A percentile compares a stretch with the other conserved stretches of the same genome.
These are phyloP conservation scores for Lagopus muta DNA, from an alignment of 2,113 vertebrate species.

Conservation along the genomic window DNA sequence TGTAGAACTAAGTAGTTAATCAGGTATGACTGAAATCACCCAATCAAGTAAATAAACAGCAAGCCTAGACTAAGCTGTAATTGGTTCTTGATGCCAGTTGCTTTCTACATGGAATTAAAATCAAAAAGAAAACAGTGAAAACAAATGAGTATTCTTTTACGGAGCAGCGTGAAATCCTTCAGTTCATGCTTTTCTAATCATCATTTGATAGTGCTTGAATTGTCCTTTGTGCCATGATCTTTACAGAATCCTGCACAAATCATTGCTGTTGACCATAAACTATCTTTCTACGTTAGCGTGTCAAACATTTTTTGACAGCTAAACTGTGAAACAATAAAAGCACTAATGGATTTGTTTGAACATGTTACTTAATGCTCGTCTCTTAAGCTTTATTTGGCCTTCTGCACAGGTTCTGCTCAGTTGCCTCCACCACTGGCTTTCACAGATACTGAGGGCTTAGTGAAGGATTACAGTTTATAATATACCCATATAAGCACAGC, in stretches of 20 bases:
- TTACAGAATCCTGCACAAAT: slow-evolving; percentile 10
- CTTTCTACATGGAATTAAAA: background rate
- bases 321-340: slow-evolving; percentile 44
- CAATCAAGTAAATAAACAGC: slow-evolving; percentile 8
- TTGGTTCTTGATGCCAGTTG: background rate
- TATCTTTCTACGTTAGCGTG: slow-evolving; percentile 24
- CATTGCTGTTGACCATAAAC: slow-evolving; percentile 15
- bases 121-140: background rate
- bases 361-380: slow-evolving; percentile 35
- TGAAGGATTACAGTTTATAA: background rate
- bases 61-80: background rate
- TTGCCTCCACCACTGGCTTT: background rate
- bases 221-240: background rate
- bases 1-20: background rate
- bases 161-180: background rate
- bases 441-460: background rate
- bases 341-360: slow-evolving; percentile 62
- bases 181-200: background rate
- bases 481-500: background rate
- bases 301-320: slow-evolving; percentile 36
- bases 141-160: background rate
- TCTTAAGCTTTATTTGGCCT: slow-evolving; percentile 11
- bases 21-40: slow-evolving; percentile 30
- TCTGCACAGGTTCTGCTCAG: background rate
- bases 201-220: background rate